Evolutionary conservation across 2,113 vertebrate genomes (phyloP), one percentile per base, ranked within the genome.

Genomic region (Cyprinodon tularosa): DNA sequence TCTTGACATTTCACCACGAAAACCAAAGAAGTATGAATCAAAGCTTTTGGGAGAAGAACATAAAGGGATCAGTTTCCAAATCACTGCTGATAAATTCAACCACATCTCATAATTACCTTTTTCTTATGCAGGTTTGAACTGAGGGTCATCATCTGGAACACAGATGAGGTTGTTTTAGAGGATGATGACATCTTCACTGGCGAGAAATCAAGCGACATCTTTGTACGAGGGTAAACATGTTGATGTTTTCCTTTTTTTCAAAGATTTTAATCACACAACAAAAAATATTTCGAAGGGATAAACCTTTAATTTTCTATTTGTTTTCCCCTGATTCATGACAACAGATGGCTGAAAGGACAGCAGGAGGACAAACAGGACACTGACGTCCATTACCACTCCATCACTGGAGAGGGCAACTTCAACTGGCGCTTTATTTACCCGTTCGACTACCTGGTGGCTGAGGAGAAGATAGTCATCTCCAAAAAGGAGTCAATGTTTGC

Each of bases 321-420:
- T n/a, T 38, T 39, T 15, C 8, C 11, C n/a, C 4, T 39, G 4
- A 12, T 68, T 62, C 47, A 36, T n/a, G 71, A 15, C 47, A 5
- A 29, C 92, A 99, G 98, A 81, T 99, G 98, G 98, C 90, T 99
- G 86, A 99, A 99, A 89, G 98, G 98, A 0, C 98, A 99, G 84
- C 96, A 99, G 86, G 98, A 99, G 89, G 98, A 99, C 94, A 99
- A 99, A 84, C 98, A 99, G 90, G 98, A 99, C 92, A 99, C 98
- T 0, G 98, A 99, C 0, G 98, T 99, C 68, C 98, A 99, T 63
- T 99, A 99, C 82, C 97, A 99, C 91, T 99, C 98, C 1, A 96
- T 99, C 68, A 99, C 98, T 0, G 98, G 98, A 0, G 98, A 99
- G 81, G 97, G 98, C 48, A 99, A 99, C 94, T 99, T 99, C 93